These are phyloP conservation scores for Siphamia tubifer DNA, from an alignment of 2,113 vertebrate genomes.

Conservation along the genomic window DNA sequence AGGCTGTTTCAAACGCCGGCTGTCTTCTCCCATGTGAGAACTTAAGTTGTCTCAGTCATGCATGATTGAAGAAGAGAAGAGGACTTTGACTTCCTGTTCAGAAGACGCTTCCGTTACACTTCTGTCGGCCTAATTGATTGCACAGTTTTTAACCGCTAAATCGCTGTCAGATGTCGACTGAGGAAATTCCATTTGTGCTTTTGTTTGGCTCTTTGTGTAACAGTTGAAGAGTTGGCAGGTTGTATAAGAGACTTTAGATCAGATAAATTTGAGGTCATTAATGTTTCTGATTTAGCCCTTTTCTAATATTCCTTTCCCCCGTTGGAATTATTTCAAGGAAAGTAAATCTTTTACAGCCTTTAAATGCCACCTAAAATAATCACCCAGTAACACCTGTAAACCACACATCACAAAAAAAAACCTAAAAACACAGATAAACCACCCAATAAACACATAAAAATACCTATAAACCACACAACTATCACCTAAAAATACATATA, in stretches of 20 bases:
- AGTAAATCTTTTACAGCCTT: too few species aligned
- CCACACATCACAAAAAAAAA: too few species aligned
- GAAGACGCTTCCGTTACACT: neutral
- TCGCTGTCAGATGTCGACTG: neutral
- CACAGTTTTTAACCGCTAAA: neutral
- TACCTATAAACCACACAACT: too few species aligned
- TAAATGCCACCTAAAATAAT: too few species aligned
- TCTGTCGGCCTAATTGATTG: slow-evolving; percentile 17
- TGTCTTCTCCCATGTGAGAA: slow-evolving; percentile 17
- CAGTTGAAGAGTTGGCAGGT: neutral
- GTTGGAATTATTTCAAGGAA: too few species aligned
- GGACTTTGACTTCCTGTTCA: neutral
- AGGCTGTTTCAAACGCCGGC: slow-evolving; percentile 34
- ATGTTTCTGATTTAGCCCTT: too few species aligned
- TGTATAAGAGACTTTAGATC: neutral
- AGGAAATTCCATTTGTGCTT: neutral
- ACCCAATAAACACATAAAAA: too few species aligned
- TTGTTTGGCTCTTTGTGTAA: neutral
- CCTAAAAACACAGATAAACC: too few species aligned
- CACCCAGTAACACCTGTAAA: too few species aligned
- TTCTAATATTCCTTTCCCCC: too few species aligned
- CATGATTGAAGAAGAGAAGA: neutral
- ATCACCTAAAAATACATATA: too few species aligned
- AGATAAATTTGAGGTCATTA: too few species aligned
- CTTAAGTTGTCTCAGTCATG: slow-evolving; percentile 11